Conservation (phyloP, 1,140 invertebrate species). For the Drosophila pachea region DNA sequence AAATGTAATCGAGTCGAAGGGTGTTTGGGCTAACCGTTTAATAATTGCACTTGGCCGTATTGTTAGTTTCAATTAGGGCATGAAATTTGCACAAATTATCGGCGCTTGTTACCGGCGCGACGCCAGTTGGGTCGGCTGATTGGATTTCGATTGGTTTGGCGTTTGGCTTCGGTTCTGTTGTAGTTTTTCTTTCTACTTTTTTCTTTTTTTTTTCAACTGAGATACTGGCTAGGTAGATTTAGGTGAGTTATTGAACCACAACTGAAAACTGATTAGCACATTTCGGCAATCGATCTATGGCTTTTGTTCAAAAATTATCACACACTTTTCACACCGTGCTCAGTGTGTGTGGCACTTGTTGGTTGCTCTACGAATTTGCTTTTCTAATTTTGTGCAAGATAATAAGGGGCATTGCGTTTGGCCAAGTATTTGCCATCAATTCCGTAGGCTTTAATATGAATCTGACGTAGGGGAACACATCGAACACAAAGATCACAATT, state of each 20-base stretch:
- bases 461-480: constrained; percentile 14
- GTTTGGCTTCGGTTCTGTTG: constrained; percentile 14
- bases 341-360: constrained; percentile 16
- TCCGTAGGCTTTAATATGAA: constrained; percentile 6
- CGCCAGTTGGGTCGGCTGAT: constrained; percentile 54
- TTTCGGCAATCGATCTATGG: constrained; percentile 55
- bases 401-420: not conserved
- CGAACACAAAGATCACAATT: constrained; percentile 13
- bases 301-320: constrained; percentile 68
- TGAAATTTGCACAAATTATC: constrained; percentile 74
- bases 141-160: constrained; percentile 36
- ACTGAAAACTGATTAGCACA: constrained; percentile 76
- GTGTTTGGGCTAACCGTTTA: constrained; percentile 54
- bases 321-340: constrained; percentile 76
- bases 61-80: constrained; percentile 76
- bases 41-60: constrained; percentile 70
- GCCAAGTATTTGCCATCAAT: constrained; percentile 5
- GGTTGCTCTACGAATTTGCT: constrained; percentile 1
- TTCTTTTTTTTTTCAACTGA: not conserved
- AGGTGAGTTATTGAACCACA: constrained; percentile 60
- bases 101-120: constrained; percentile 53
- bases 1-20: constrained; percentile 17
- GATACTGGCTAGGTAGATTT: constrained; percentile 1
- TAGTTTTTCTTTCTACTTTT: constrained; percentile 5
- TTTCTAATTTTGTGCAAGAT: not conserved